Evolutionary conservation across 2,113 vertebrate genomes (phyloP).

Genomic region (Leptodactylus fuscus): DNA sequence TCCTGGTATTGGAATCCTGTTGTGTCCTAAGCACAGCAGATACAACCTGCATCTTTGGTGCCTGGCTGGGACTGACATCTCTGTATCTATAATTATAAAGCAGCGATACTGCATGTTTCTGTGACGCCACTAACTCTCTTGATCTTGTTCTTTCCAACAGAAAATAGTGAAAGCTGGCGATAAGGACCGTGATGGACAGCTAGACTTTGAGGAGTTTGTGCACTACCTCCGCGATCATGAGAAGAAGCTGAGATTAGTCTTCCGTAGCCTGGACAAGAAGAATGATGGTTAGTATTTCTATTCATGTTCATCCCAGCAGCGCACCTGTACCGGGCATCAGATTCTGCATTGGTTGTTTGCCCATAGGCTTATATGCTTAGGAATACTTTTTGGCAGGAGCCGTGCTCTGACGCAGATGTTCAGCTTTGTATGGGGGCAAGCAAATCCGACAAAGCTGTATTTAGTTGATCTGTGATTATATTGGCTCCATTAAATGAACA

Average conservation of each 20-base stretch:
- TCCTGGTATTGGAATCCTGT: background rate
- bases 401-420: background rate
- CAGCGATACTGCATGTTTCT: background rate
- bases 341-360: background rate
- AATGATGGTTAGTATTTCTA: conserved; percentile 84
- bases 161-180: conserved; percentile 96
- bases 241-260: conserved; percentile 93
- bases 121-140: too few species aligned
- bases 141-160: conserved; percentile 67
- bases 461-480: background rate
- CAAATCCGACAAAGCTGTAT: background rate
- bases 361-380: background rate
- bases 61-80: background rate
- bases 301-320: background rate
- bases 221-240: conserved; percentile 96
- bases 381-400: background rate
- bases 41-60: background rate
- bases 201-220: conserved; percentile 96
- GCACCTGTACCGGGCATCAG: background rate
- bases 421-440: background rate
- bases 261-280: conserved; percentile 96
- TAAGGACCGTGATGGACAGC: conserved; percentile 92
- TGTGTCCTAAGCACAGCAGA: background rate
- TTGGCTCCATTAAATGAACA: background rate
- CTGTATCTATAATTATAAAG: background rate